Evolutionary conservation across 2,797 vertebrate genomes (phyloP).

Genomic region (Masticophis lateralis): DNA sequence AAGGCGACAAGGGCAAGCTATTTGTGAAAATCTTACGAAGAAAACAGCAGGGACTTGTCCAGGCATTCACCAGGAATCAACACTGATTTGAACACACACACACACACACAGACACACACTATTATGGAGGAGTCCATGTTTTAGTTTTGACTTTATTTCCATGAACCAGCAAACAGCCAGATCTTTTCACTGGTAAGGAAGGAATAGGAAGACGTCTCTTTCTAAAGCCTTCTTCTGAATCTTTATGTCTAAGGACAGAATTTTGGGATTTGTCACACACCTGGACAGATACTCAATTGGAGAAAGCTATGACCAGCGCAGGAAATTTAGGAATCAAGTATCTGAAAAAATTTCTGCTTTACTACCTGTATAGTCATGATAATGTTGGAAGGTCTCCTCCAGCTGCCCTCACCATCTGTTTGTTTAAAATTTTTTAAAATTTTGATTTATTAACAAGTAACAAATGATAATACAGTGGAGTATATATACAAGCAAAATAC

Average conservation of each 20-base stretch:
- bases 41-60: background rate
- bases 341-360: background rate
- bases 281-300: background rate
- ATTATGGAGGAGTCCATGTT: background rate
- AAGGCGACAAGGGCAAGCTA: background rate
- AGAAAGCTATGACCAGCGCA: background rate
- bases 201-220: background rate
- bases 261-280: background rate
- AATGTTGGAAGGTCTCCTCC: background rate
- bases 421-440: background rate
- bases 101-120: no score
- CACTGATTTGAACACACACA: background rate
- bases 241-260: background rate
- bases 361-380: background rate
- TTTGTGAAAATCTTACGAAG: background rate
- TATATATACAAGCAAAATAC: background rate
- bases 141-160: background rate
- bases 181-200: background rate
- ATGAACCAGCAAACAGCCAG: background rate
- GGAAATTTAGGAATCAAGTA: background rate
- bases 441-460: background rate
- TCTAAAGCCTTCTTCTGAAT: background rate
- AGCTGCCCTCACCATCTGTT: background rate
- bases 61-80: background rate
- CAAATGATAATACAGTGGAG: background rate